Conservation (phyloP, 2,888 invertebrate species). For the Ceramica pisi region DNA sequence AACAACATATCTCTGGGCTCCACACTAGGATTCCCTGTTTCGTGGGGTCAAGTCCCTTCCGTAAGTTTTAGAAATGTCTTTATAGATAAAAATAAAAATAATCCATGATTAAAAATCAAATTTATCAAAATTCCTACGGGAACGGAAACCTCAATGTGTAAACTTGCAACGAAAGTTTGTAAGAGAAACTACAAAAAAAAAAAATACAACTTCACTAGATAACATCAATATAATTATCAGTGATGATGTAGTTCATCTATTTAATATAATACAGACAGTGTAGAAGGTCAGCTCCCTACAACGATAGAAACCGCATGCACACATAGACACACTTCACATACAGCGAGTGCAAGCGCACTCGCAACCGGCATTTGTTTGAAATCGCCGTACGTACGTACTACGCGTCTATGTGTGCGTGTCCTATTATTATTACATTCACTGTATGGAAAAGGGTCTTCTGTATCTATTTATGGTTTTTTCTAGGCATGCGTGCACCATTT, state of each 20-base stretch:
- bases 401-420: not conserved
- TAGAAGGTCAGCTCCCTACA: not conserved
- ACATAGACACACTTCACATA: not conserved
- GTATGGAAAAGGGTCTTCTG: not conserved
- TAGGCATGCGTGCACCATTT: no score
- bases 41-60: no score
- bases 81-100: no score
- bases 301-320: not conserved
- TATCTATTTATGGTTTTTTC: no score
- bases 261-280: not conserved
- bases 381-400: not conserved
- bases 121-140: no score
- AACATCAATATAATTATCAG: not conserved
- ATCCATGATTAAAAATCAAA: no score
- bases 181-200: not conserved
- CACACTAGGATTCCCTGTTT: no score
- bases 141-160: no score
- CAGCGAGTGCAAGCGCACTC: not conserved
- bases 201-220: not conserved
- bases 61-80: no score
- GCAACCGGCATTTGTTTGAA: not conserved
- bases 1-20: no score
- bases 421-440: not conserved
- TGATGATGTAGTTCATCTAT: not conserved
- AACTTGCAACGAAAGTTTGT: no score